Evolutionary conservation across 1,140 invertebrate species (phyloP).

Genomic region (Penaeus indicus): DNA sequence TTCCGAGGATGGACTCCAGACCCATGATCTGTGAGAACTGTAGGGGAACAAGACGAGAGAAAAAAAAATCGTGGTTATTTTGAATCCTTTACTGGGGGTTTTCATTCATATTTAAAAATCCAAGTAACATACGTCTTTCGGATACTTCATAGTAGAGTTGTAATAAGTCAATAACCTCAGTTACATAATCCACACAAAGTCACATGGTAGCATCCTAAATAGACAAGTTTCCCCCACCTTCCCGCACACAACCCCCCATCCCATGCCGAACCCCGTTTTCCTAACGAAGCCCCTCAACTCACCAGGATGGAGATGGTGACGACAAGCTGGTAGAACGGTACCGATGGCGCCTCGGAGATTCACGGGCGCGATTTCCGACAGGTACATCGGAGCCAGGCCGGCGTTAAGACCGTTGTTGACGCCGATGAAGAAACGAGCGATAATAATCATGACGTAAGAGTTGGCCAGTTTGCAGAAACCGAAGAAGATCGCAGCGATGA

Average conservation of each 20-base stretch:
- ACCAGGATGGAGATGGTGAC: slow-evolving; percentile 87
- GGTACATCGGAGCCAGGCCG: slow-evolving; percentile 88
- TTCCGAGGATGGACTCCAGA: slow-evolving; percentile 80
- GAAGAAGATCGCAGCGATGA: slow-evolving; percentile 73
- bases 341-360: slow-evolving; percentile 86
- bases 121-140: no score
- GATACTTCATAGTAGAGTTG: no score
- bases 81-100: background rate
- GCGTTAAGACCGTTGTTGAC: slow-evolving; percentile 88
- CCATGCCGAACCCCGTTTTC: background rate
- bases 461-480: slow-evolving; percentile 75
- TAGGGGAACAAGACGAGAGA: slow-evolving; percentile 63
- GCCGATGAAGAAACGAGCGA: slow-evolving; percentile 86
- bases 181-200: no score
- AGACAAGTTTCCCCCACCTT: no score
- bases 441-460: slow-evolving; percentile 82
- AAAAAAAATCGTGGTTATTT: background rate
- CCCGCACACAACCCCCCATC: no score
- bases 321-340: slow-evolving; percentile 89
- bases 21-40: slow-evolving; percentile 82
- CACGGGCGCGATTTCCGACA: slow-evolving; percentile 87
- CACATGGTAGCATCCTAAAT: no score
- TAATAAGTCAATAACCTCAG: no score
- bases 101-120: background rate
- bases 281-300: background rate